A percentile compares a stretch with the other conserved stretches of the same genome.
These are phyloP conservation scores for Cyphomyrmex costatus DNA, from an alignment of 1,140 invertebrate genomes.

Conservation along the genomic window DNA sequence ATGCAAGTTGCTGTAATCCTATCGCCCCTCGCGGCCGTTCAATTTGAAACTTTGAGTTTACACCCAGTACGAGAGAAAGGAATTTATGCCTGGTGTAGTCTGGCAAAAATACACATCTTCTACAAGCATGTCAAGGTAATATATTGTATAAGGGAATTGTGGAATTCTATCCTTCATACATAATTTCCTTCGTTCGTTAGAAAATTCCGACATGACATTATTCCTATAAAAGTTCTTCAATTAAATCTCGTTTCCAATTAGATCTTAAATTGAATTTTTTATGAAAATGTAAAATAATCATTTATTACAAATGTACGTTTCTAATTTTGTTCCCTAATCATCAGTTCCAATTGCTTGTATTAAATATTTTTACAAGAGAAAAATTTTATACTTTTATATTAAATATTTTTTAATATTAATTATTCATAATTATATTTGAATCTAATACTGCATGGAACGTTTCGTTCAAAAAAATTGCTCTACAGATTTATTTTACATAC, in stretches of 20 bases:
- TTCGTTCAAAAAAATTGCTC: neutral
- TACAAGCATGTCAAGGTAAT: constrained; percentile 2
- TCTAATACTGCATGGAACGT: neutral
- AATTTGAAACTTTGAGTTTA: constrained; percentile 41
- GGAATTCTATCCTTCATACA: neutral
- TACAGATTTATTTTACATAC: neutral
- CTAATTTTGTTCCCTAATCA: neutral
- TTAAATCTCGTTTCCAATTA: neutral
- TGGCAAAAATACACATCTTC: constrained; percentile 21
- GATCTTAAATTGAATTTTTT: constrained; percentile 5
- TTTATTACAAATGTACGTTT: neutral
- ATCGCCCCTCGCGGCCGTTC: constrained; percentile 12
- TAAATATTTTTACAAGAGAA: neutral
- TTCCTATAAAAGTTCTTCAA: neutral
- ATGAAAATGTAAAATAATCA: neutral
- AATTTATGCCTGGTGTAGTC: constrained; percentile 2
- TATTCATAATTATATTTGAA: neutral
- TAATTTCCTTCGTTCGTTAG: neutral
- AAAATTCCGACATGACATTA: neutral
- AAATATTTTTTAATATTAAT: neutral
- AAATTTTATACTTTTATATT: neutral
- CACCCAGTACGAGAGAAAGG: neutral
- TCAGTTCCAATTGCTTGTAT: neutral
- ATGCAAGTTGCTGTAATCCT: neutral
- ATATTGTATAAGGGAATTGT: neutral